phyloP scores from a whole-genome alignment of 2,113 vertebrate genomes.

The Chloebia gouldiae region DNA sequence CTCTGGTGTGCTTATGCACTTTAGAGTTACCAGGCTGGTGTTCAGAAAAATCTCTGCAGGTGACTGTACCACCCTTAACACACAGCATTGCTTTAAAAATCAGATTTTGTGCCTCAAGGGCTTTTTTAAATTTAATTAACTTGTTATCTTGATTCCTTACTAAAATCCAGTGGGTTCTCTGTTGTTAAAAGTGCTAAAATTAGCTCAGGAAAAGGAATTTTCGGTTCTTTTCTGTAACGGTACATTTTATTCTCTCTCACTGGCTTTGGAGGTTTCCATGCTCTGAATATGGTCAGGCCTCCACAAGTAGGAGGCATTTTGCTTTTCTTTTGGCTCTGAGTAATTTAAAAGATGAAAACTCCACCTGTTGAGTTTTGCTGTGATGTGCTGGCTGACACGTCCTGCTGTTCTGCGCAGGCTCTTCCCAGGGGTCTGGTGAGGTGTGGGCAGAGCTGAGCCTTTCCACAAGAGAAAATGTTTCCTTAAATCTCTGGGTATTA shows the following conservation, averaged over 20 bases:
- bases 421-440: neutral
- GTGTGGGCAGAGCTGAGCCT: neutral
- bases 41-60: neutral
- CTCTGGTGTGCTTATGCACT: neutral
- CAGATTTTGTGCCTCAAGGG: neutral
- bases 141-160: neutral
- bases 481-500: neutral
- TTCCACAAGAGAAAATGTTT: neutral
- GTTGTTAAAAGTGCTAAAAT: neutral
- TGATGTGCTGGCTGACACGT: neutral
- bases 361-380: neutral
- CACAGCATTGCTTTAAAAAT: neutral
- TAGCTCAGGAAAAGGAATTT: neutral
- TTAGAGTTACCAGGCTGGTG: neutral
- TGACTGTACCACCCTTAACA: neutral
- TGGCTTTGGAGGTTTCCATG: neutral
- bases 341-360: neutral
- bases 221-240: neutral
- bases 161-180: neutral
- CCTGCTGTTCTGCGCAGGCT: accelerated
- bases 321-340: neutral
- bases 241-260: neutral
- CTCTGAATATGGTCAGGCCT: neutral
- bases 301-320: neutral
- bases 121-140: neutral